Evolutionary conservation across 2,113 vertebrate species (phyloP).

Genomic region (Pterocles orientalis): DNA sequence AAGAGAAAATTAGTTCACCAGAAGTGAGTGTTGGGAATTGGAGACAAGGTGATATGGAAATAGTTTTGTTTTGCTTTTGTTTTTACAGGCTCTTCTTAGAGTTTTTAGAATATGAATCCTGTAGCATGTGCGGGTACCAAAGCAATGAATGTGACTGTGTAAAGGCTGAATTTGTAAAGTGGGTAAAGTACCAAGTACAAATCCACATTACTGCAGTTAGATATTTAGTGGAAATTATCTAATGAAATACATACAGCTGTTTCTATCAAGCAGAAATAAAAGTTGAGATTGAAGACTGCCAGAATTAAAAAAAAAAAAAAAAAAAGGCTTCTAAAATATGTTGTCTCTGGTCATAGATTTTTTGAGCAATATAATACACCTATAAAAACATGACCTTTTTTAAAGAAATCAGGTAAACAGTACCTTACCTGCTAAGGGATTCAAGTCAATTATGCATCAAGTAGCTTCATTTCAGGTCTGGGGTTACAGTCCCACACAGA

Average conservation of each 20-base stretch:
- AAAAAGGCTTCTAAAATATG: not conserved
- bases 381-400: not conserved
- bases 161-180: not conserved
- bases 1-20: slow-evolving; percentile 50
- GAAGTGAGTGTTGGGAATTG: slow-evolving; percentile 19
- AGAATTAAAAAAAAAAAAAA: not conserved
- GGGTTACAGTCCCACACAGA: not conserved
- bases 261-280: not conserved
- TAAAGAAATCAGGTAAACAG: not conserved
- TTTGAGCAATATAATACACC: not conserved
- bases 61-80: not conserved
- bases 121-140: not conserved
- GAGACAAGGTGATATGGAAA: not conserved
- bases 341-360: not conserved
- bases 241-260: not conserved
- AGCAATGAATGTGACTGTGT: not conserved
- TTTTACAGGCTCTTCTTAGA: not conserved
- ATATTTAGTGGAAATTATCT: not conserved
- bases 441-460: not conserved
- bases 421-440: not conserved
- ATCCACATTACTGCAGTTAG: not conserved
- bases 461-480: not conserved
- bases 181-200: not conserved
- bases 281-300: not conserved
- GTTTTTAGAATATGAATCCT: not conserved